phyloP scores from a whole-genome alignment of 2,113 vertebrate species.

The Vulpes vulpes region DNA sequence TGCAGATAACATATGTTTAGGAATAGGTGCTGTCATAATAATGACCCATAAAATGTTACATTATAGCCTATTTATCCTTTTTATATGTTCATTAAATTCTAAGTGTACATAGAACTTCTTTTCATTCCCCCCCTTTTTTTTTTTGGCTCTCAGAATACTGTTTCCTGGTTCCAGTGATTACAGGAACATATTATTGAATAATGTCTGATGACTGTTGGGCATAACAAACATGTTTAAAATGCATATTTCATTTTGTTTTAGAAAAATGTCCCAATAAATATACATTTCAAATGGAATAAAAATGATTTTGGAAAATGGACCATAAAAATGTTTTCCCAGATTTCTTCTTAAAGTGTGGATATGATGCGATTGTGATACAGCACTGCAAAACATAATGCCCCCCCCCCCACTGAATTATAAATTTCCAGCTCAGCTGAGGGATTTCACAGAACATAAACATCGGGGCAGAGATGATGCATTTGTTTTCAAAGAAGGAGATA shows the following conservation, averaged over 20 bases:
- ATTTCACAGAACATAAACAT: slow-evolving; percentile 68
- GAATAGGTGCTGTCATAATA: neutral
- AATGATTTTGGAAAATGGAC: slow-evolving; percentile 55
- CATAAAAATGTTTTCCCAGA: slow-evolving; percentile 45
- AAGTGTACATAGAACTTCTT: neutral
- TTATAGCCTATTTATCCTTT: neutral
- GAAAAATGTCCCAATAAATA: slow-evolving; percentile 35
- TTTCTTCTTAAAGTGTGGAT: slow-evolving; percentile 39
- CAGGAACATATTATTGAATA: neutral
- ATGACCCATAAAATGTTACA: neutral
- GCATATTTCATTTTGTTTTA: neutral
- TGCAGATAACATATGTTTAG: neutral
- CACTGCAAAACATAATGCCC: neutral
- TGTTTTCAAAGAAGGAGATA: slow-evolving; percentile 51
- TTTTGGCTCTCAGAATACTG: neutral
- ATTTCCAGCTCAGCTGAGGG: slow-evolving; percentile 13
- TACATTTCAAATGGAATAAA: slow-evolving; percentile 45
- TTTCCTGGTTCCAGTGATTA: neutral
- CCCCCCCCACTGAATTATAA: slow-evolving; percentile 20
- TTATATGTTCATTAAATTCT: neutral
- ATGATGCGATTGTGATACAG: neutral
- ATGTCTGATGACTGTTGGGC: slow-evolving; percentile 11
- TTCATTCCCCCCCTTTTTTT: neutral
- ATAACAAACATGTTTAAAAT: slow-evolving; percentile 51
- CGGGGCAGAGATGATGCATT: slow-evolving; percentile 12